Base-by-base conservation (phyloP, 2,113 vertebrate genomes). In the Nasalis larvatus region DNA sequence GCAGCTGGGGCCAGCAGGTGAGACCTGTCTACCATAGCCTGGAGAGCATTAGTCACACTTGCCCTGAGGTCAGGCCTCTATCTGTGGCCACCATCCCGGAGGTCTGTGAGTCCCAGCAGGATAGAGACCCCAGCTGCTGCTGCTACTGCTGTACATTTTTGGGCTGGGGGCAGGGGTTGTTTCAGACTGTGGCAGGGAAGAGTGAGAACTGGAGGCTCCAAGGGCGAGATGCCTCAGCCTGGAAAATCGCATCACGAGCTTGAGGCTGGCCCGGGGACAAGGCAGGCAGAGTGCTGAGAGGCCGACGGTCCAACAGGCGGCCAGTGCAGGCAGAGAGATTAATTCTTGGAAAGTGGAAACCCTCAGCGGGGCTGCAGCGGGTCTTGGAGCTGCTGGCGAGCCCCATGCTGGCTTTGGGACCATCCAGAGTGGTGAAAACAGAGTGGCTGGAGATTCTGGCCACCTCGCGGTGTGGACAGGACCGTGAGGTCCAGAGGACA, bases 191-290 rank as follows among this genome's bases (percentile, higher is more conserved):
- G 3, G 56, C 54, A 4, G 60, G 77, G 89, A 47, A 42, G 37
- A 86, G 42, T 45, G 37, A 40, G 87, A 95, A 40, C 73, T 25
- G 27, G 54, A 89, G 89, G 42, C 37, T 95, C 89, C 25, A 8
- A 86, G 91, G 71, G 68, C 40, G 56, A 81, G 94, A 91, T 92
- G 81, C 56, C 76, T 88, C 30, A 0, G 96, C 86, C 91, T 96
- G 97, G 93, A 98, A 98, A 97, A 97, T 95, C 95, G 8, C 92
- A 97, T 97, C 96, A 97, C 92, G 92, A 96, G 97, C 96, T 95
- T 4, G 16, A 66, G 52, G 54, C 92, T 98, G 97, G 98, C 97
- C 40, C 47, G 0, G 5, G 73, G 95, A 98, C 97, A 96, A 96
- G 71, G 63, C 87, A 74, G 88, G 86, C 92, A 58, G 85, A 91